These are phyloP conservation scores for Octodon degus DNA, from an alignment of 2,113 vertebrate genomes.

Conservation along the genomic window DNA sequence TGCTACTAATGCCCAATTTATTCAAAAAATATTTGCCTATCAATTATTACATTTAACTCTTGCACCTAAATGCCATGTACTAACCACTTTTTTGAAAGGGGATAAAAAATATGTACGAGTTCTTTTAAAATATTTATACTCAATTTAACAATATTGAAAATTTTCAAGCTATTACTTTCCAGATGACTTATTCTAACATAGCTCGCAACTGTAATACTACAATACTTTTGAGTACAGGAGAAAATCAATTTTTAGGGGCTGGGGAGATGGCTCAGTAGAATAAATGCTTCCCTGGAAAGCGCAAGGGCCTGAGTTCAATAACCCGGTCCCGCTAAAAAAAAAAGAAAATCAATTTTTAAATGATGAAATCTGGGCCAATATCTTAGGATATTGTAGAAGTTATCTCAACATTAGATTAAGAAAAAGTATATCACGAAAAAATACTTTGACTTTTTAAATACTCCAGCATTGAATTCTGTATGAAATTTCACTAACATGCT, in stretches of 20 bases:
- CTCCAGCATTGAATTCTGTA: slow-evolving; percentile 51
- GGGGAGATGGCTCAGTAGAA: too few relatives aligned
- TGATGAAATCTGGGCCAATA: slow-evolving; percentile 28
- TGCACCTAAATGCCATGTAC: slow-evolving; percentile 1
- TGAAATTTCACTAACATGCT: slow-evolving; percentile 67
- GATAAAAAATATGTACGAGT: background rate
- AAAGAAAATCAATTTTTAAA: background rate
- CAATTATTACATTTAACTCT: background rate
- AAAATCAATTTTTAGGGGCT: background rate
- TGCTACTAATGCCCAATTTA: background rate
- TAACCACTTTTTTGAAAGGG: background rate
- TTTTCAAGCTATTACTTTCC: slow-evolving; percentile 17
- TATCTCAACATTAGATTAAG: slow-evolving; percentile 41
- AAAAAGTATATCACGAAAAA: slow-evolving; percentile 69
- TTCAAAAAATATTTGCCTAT: too few relatives aligned
- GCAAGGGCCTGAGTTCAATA: too few relatives aligned
- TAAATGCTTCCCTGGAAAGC: too few relatives aligned
- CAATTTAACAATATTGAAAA: slow-evolving; percentile 55
- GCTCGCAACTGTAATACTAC: slow-evolving; percentile 49
- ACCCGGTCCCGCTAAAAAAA: too few relatives aligned
- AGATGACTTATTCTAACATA: slow-evolving; percentile 45
- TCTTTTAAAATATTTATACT: slow-evolving; percentile 49
- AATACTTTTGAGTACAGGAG: slow-evolving; percentile 21
- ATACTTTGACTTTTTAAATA: slow-evolving; percentile 66
- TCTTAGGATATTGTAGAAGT: slow-evolving; percentile 12